Evolutionary conservation across 2,797 vertebrate species (phyloP).

Genomic region (Buceros bicornis): DNA sequence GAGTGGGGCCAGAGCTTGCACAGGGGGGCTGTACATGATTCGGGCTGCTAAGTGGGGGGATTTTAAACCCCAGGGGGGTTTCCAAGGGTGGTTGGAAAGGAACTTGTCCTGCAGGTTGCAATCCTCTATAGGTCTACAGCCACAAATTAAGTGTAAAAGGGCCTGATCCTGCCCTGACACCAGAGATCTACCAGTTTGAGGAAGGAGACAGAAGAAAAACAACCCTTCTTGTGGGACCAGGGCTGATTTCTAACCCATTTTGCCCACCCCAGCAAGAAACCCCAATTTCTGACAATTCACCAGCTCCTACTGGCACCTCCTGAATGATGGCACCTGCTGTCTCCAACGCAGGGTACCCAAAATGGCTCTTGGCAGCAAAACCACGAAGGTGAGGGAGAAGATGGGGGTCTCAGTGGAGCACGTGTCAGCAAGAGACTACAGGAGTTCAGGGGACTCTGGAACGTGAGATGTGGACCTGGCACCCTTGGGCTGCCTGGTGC

Average conservation of each 20-base stretch:
- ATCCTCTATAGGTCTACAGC: neutral
- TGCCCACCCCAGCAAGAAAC: neutral
- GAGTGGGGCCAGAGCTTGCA: neutral
- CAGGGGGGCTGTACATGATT: accelerated
- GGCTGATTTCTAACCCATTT: neutral
- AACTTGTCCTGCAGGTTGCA: neutral
- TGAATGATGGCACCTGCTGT: accelerated
- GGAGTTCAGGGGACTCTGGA: neutral
- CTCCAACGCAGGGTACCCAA: neutral
- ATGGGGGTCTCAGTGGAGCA: neutral
- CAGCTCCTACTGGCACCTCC: neutral
- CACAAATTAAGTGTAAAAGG: neutral
- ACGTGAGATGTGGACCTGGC: accelerated
- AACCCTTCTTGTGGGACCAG: accelerated
- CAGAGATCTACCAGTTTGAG: neutral
- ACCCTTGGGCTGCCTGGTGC: neutral
- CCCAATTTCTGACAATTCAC: accelerated
- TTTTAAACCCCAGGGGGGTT: neutral
- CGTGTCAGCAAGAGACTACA: accelerated
- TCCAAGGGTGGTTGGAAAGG: neutral
- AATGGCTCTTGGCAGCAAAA: neutral
- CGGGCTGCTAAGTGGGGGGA: accelerated
- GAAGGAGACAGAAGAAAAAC: neutral
- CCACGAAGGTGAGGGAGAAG: neutral
- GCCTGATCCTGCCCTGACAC: neutral